Evolutionary conservation across 2,888 invertebrate species (phyloP).

Genomic region (Punctoribates punctum): DNA sequence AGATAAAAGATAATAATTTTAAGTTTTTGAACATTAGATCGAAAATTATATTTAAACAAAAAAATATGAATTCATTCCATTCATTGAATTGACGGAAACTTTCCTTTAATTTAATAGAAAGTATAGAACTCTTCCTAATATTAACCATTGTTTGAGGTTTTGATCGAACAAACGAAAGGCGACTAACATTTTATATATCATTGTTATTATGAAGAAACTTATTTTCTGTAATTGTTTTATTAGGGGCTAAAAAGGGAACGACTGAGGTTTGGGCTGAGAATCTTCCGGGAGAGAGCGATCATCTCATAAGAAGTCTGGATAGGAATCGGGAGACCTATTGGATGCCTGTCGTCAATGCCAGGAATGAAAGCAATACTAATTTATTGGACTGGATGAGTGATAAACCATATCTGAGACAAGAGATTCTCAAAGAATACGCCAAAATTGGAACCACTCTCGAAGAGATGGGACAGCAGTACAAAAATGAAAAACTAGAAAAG

Average conservation of each 20-base stretch:
- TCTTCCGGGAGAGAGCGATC: slow-evolving; percentile 41
- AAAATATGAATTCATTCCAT: too few relatives aligned
- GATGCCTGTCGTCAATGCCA: slow-evolving; percentile 40
- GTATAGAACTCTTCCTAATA: slow-evolving; percentile 2
- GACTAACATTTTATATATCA: neutral
- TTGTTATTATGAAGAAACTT: neutral
- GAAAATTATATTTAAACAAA: too few relatives aligned
- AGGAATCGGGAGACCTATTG: slow-evolving; percentile 41
- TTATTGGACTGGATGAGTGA: slow-evolving; percentile 40
- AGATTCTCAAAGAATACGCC: slow-evolving; percentile 15
- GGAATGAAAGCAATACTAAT: slow-evolving; percentile 38
- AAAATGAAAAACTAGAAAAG: slow-evolving; percentile 28
- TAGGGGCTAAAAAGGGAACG: slow-evolving; percentile 43
- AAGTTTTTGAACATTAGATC: too few relatives aligned
- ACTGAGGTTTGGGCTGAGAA: slow-evolving; percentile 42
- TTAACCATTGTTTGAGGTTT: neutral
- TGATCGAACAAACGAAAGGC: too few relatives aligned
- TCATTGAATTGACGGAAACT: too few relatives aligned
- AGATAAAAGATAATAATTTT: too few relatives aligned
- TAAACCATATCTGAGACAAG: slow-evolving; percentile 41
- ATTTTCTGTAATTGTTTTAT: neutral
- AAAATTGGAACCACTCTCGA: slow-evolving; percentile 24
- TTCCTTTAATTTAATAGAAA: neutral
- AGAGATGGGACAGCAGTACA: slow-evolving; percentile 39
- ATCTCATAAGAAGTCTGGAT: slow-evolving; percentile 37